A percentile compares a stretch with the other conserved stretches of the same genome.
Conservation (phyloP, 1,140 invertebrate species). For the Drosophila nigromelanica region DNA sequence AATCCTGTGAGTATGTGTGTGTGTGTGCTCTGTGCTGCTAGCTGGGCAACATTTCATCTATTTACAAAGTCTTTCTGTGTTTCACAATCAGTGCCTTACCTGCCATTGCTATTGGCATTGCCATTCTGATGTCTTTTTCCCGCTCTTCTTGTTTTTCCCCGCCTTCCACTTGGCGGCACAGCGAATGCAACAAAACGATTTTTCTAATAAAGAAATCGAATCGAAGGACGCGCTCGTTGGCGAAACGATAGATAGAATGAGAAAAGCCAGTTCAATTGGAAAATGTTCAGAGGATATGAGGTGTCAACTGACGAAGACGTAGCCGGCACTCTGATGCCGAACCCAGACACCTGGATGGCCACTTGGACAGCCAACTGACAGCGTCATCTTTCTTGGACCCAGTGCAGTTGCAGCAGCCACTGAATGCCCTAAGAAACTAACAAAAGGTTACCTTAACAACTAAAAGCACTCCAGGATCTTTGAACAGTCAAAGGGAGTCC, state of each 20-base stretch:
- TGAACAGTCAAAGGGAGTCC: not conserved
- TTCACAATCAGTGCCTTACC: slow-evolving; percentile 63
- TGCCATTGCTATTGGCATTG: slow-evolving; percentile 39
- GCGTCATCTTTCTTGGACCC: slow-evolving; percentile 14
- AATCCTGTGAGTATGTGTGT: not conserved
- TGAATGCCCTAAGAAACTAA: not conserved
- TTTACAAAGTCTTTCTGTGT: slow-evolving; percentile 76
- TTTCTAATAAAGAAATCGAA: slow-evolving; percentile 78
- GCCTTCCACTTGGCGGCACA: slow-evolving; percentile 57
- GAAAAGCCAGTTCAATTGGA: slow-evolving; percentile 62
- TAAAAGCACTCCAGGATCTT: not conserved
- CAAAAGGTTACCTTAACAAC: not conserved
- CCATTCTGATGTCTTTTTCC: slow-evolving; percentile 2
- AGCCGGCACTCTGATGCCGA: slow-evolving; percentile 15
- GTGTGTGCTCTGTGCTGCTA: slow-evolving; percentile 20
- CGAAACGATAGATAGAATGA: slow-evolving; percentile 12
- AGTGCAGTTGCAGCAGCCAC: slow-evolving; percentile 22
- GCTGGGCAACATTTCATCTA: slow-evolving; percentile 69
- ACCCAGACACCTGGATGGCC: slow-evolving; percentile 1
- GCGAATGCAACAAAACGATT: slow-evolving; percentile 55
- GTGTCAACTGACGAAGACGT: slow-evolving; percentile 67
- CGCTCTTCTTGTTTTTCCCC: slow-evolving; percentile 5
- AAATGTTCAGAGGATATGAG: slow-evolving; percentile 78
- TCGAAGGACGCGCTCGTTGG: slow-evolving; percentile 71
- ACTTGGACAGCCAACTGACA: slow-evolving; percentile 5